Conservation (phyloP, 2,888 invertebrate genomes). For the Malachius bipustulatus region DNA sequence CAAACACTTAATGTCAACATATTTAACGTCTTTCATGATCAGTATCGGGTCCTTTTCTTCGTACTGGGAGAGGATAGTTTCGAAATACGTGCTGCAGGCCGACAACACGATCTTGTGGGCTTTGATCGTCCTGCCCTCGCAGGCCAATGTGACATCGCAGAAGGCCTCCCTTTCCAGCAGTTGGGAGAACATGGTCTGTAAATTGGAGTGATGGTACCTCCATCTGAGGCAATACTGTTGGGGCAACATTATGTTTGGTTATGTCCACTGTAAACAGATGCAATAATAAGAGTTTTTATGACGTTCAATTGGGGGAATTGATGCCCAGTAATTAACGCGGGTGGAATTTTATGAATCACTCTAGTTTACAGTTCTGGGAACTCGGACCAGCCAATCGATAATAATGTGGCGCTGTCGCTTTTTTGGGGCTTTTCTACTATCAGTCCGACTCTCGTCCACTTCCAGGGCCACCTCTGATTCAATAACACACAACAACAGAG, state of each 20-base stretch:
- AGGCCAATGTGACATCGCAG: slow-evolving; percentile 82
- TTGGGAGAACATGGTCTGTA: slow-evolving; percentile 82
- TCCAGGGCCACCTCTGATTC: no score
- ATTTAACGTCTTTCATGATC: slow-evolving; percentile 83
- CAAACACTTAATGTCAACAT: slow-evolving; percentile 77
- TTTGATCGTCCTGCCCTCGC: slow-evolving; percentile 66
- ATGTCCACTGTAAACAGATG: slow-evolving; percentile 4
- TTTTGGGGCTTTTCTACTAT: no score
- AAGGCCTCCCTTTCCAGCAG: slow-evolving; percentile 77
- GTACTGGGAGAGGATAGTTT: slow-evolving; percentile 70
- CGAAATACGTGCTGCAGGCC: slow-evolving; percentile 86
- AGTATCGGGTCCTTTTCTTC: slow-evolving; percentile 71
- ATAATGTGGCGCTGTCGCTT: no score
- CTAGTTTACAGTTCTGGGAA: no score
- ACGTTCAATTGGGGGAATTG: slow-evolving; percentile 1
- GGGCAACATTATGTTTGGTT: slow-evolving; percentile 50
- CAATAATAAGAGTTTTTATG: not conserved
- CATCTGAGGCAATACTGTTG: slow-evolving; percentile 87
- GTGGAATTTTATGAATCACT: not conserved
- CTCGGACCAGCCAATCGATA: no score
- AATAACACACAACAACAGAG: no score
- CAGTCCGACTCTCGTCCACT: no score
- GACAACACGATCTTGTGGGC: slow-evolving; percentile 81
- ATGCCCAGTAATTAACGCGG: not conserved
- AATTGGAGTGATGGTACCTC: slow-evolving; percentile 86